A percentile compares a stretch with the other conserved stretches of the same genome.
Conservation (phyloP, 2,797 vertebrate species). For the Sciaenops ocellatus region DNA sequence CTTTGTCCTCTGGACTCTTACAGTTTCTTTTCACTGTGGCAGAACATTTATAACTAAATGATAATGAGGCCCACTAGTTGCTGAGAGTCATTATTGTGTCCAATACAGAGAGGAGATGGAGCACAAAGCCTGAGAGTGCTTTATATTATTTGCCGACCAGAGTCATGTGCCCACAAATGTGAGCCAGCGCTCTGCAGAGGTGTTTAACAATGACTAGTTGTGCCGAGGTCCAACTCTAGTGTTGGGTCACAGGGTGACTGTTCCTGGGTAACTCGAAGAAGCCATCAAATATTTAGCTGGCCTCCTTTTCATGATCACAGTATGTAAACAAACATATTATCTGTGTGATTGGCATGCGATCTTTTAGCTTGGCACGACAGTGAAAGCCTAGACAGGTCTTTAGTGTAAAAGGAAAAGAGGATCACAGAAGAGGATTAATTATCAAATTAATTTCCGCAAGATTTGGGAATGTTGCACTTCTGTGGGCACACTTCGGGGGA, state of each 20-base stretch:
- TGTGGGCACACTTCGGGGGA: background rate
- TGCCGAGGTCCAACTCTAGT: constrained; percentile 65
- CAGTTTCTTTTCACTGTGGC: background rate
- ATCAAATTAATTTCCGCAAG: constrained; percentile 52
- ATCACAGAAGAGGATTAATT: constrained; percentile 48
- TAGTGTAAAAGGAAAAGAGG: constrained; percentile 62
- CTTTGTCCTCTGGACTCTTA: background rate
- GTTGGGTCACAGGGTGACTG: constrained; percentile 78
- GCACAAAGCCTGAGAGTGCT: constrained; percentile 38
- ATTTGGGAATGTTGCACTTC: constrained; percentile 33
- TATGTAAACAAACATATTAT: constrained; percentile 84
- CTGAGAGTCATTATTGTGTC: constrained; percentile 34
- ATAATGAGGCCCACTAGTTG: constrained; percentile 38
- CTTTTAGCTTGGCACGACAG: constrained; percentile 54
- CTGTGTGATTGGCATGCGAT: constrained; percentile 76
- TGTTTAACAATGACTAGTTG: constrained; percentile 76
- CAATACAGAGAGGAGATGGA: constrained; percentile 23
- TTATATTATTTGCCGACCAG: constrained; percentile 42
- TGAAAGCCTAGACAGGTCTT: constrained; percentile 75
- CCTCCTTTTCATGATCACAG: constrained; percentile 81
- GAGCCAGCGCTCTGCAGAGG: constrained; percentile 62
- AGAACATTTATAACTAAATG: constrained; percentile 18
- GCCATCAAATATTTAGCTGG: constrained; percentile 83
- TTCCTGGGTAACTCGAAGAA: constrained; percentile 84
- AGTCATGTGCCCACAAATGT: constrained; percentile 54